Conservation (phyloP, 2,113 vertebrate genomes). For the Mobula birostris region DNA sequence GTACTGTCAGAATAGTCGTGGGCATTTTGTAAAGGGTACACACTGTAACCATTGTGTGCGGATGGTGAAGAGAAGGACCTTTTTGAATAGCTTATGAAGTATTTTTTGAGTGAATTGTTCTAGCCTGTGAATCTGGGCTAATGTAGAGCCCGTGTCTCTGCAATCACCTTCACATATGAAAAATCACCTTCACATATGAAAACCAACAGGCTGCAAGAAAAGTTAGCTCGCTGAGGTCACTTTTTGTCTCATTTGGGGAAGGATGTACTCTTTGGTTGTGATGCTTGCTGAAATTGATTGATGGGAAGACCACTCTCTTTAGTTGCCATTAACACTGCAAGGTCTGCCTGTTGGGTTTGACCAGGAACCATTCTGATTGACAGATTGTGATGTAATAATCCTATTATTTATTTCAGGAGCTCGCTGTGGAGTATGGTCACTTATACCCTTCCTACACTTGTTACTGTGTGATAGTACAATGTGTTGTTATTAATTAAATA, state of each 20-base stretch:
- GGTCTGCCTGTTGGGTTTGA: neutral
- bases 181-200: neutral
- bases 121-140: neutral
- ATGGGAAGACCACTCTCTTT: neutral
- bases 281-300: neutral
- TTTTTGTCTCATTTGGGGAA: neutral
- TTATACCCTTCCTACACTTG: neutral
- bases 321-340: neutral
- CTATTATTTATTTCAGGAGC: constrained; percentile 20
- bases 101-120: neutral
- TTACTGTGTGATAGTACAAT: neutral
- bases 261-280: neutral
- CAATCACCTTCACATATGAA: too few relatives aligned
- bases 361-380: neutral
- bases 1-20: too few relatives aligned
- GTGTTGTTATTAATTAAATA: constrained; percentile 33
- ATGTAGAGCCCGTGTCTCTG: neutral
- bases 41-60: too few relatives aligned
- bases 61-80: too few relatives aligned
- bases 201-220: neutral
- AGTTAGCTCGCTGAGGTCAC: neutral
- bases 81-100: too few relatives aligned
- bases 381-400: neutral
- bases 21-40: too few relatives aligned
- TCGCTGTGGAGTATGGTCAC: neutral